Conservation (phyloP, 1,140 invertebrate genomes). For the Leucophenga varia region DNA sequence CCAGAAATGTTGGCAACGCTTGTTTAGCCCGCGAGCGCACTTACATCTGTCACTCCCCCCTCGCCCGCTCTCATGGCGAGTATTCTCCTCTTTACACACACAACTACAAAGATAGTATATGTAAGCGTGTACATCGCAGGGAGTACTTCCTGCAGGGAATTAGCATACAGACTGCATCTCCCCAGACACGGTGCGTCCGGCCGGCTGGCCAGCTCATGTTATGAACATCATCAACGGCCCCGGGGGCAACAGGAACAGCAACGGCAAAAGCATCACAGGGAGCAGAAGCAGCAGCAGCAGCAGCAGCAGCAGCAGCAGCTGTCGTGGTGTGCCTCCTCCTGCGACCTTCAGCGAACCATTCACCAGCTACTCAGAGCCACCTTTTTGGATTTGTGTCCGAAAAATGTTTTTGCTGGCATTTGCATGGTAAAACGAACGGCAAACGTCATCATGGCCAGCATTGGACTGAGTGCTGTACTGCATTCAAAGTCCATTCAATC, state of each 20-base stretch:
- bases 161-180: slow-evolving; percentile 35
- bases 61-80: no score
- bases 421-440: slow-evolving; percentile 36
- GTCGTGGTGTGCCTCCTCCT: background rate
- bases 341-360: background rate
- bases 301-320: slow-evolving; percentile 9
- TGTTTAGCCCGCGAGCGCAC: slow-evolving; percentile 37
- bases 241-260: slow-evolving; percentile 16
- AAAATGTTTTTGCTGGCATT: slow-evolving; percentile 43
- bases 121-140: no score
- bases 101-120: slow-evolving; percentile 2
- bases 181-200: slow-evolving; percentile 3
- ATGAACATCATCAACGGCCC: slow-evolving; percentile 42
- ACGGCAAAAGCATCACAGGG: background rate
- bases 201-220: slow-evolving; percentile 24
- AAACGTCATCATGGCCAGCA: slow-evolving; percentile 33
- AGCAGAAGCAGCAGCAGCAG: slow-evolving; percentile 24
- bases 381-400: slow-evolving; percentile 40
- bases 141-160: slow-evolving; percentile 47
- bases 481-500: slow-evolving; percentile 48
- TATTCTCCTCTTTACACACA: slow-evolving; percentile 11
- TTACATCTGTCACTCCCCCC: no score
- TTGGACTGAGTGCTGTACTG: slow-evolving; percentile 28
- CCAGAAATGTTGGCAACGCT: slow-evolving; percentile 23
- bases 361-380: slow-evolving; percentile 13